Evolutionary conservation across 2,113 vertebrate genomes (phyloP), one percentile per base, ranked within the genome.

Genomic region (Xiphophorus hellerii): DNA sequence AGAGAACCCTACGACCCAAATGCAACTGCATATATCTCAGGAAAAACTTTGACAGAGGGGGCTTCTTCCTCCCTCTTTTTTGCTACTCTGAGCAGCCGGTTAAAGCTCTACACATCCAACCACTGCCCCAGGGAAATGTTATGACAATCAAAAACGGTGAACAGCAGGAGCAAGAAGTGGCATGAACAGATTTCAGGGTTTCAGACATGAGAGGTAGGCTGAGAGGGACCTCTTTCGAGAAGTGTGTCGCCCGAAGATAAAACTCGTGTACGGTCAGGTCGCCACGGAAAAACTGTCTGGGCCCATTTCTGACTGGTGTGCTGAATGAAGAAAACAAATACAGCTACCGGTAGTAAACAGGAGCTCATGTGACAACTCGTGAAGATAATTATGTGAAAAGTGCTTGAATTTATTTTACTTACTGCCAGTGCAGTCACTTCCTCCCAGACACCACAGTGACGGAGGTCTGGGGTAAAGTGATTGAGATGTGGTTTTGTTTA

Each of bases 141-240:
- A 91, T 95, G 93, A 94, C 93, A 94, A 91, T 87, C 54, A 17
- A 89, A 93, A 89, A 94, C 65, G 84, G 85, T 85, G 87, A 92
- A 81, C 79, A 77, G 88, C 60, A 27, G 83, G 88, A 93, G 94
- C 93, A 94, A 94, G 94, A 94, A 93, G 90, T 91, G 88, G 93
- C 94, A 93, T 93, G 94, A 95, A 93, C 82, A 83, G 82, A 85
- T 85, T 84, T 90, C 80, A 83, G 74, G 87, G 79, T 82, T 83
- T 85, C 82, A 93, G 92, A 92, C 89, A 86, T 87, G 86, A 87
- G 79, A 88, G 91, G 89, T 80, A 78, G 83, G 88, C 74, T 90
- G 75, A 90, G 88, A 86, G 91, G 77, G 91, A 89, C 87, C 88
- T 90, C 91, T 93, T 91, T 90, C 90, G 84, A 86, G 87, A 89